Evolutionary conservation across 2,888 invertebrate genomes (phyloP), one percentile per base, ranked within the genome.

Genomic region (Helobdella robusta): DNA sequence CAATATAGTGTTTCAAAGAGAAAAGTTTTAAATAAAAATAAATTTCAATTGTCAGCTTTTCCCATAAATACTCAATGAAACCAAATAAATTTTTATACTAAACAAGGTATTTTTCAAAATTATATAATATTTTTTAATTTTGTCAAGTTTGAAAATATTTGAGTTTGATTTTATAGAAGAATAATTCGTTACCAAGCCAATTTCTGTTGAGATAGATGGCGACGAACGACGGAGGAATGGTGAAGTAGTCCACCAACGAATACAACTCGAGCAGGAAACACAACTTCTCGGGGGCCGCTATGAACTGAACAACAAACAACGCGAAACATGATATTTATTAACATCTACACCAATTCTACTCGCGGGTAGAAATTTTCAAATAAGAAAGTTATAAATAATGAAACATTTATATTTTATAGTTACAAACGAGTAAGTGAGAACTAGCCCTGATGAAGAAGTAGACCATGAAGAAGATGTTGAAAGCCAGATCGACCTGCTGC

Each of bases 391-490:
- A n/a, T n/a, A n/a, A n/a, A n/a, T n/a, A n/a, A n/a, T n/a, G n/a
- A n/a, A n/a, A n/a, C n/a, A n/a, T n/a, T n/a, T n/a, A n/a, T n/a
- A n/a, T n/a, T n/a, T n/a, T n/a, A n/a, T n/a, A n/a, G n/a, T n/a
- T n/a, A n/a, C n/a, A n/a, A n/a, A n/a, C n/a, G n/a, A n/a, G n/a
- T n/a, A n/a, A n/a, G n/a, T n/a, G n/a, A n/a, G n/a, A n/a, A 32
- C 64, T 67, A 20, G 65, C 67, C 52, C 67, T 35, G n/a, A 67
- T 67, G 59, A 98, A 98, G 91, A 98, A 98, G 88, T 99, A 99
- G 86, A 99, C 94, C 91, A 99, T 95, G 89, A 99, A 98, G 91
- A 99, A 98, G 87, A 99, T 95, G 88, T 98, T 98, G 89, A 99
- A 98, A 86, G 97, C 97, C 86, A 99, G 89, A 87, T 98, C 98